Evolutionary conservation across 2,888 invertebrate species (phyloP).

Genomic region (Athalia rosae): DNA sequence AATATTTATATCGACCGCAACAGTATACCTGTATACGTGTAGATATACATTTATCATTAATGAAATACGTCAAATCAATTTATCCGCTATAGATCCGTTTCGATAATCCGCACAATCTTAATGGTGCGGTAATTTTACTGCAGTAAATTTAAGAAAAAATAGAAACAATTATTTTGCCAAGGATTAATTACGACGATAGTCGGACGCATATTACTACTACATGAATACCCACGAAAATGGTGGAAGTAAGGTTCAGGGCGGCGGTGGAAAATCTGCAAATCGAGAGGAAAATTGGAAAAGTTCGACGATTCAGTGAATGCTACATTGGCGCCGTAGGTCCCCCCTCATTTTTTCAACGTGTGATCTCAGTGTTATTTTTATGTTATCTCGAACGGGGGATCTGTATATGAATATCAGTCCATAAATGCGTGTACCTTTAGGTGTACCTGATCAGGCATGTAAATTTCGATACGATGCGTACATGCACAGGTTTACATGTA

Average conservation of each 20-base stretch:
- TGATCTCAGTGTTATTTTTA: slow-evolving; percentile 34
- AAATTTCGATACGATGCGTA: neutral
- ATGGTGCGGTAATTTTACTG: neutral
- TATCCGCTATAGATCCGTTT: no score
- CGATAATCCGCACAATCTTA: neutral
- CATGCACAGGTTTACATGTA: neutral
- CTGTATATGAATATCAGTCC: slow-evolving; percentile 1
- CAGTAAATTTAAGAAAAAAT: neutral
- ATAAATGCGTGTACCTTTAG: neutral
- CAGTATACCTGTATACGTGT: no score
- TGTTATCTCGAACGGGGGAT: slow-evolving; percentile 31
- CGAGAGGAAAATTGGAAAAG: slow-evolving; percentile 59
- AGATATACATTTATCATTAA: no score
- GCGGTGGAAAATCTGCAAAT: slow-evolving; percentile 53
- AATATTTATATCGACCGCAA: no score
- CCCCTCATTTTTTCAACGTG: slow-evolving; percentile 52
- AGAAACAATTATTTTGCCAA: neutral
- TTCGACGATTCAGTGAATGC: slow-evolving; percentile 54
- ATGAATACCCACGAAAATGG: neutral
- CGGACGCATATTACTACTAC: slow-evolving; percentile 12
- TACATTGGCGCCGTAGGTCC: slow-evolving; percentile 54
- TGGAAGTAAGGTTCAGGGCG: neutral
- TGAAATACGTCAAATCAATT: no score
- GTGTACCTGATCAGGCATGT: neutral
- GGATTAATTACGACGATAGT: slow-evolving; percentile 13